These are phyloP conservation scores for Drosophila ambigua DNA, from an alignment of 1,140 invertebrate genomes.

Conservation along the genomic window DNA sequence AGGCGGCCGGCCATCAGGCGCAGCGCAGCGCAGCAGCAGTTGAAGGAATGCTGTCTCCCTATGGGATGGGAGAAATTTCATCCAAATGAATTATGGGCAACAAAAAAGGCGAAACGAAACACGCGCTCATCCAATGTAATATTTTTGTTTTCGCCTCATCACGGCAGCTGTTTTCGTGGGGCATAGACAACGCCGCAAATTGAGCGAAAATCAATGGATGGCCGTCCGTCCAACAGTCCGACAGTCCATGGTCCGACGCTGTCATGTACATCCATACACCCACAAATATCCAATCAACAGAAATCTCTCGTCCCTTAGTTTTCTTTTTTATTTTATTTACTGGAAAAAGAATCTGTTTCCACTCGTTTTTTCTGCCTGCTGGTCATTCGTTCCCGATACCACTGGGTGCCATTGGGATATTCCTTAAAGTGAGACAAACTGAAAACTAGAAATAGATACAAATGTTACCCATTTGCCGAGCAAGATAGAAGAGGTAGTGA, in stretches of 20 bases:
- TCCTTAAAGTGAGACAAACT: constrained; percentile 13
- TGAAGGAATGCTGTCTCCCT: too few species aligned
- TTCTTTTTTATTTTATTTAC: constrained; percentile 13
- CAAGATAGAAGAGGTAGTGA: not conserved
- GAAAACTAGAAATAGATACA: constrained; percentile 23
- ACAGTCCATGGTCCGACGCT: constrained; percentile 17
- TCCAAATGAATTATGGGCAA: constrained; percentile 66
- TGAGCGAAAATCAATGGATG: constrained; percentile 77
- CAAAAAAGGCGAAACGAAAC: constrained; percentile 28
- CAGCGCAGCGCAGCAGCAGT: constrained; percentile 17
- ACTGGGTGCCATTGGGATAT: constrained; percentile 1
- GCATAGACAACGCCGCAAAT: constrained; percentile 63
- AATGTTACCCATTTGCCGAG: not conserved
- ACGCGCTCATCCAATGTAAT: constrained; percentile 59
- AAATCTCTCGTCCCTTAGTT: constrained; percentile 3
- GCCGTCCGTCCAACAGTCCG: constrained; percentile 19
- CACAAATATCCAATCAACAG: constrained; percentile 27
- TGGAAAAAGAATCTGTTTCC: constrained; percentile 1
- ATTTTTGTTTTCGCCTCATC: constrained; percentile 63
- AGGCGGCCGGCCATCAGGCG: constrained; percentile 34
- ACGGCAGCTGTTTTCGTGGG: constrained; percentile 64
- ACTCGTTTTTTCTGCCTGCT: not conserved
- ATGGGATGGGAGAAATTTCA: constrained; percentile 29
- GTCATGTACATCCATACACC: constrained; percentile 1
- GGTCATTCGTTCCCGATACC: constrained; percentile 5